phyloP scores from a whole-genome alignment of 1,140 invertebrate species.

The Cyclina sinensis region DNA sequence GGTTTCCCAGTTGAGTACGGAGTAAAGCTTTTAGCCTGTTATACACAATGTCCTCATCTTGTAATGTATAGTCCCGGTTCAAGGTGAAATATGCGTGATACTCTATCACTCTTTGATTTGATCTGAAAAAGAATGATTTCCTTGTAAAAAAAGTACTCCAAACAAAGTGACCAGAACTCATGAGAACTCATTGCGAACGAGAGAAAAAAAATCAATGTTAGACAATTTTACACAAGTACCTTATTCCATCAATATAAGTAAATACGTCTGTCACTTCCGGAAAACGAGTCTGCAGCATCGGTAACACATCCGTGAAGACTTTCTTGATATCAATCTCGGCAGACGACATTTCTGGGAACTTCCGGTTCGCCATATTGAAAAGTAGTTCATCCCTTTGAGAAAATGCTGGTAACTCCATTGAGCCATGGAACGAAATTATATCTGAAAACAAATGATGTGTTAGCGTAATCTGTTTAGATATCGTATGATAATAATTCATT shows the following conservation, averaged over 20 bases:
- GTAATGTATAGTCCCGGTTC: constrained; percentile 52
- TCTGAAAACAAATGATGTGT: constrained; percentile 9
- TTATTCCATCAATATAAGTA: constrained; percentile 53
- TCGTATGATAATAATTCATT: no score
- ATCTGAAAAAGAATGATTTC: no score
- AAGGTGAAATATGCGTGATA: constrained; percentile 72
- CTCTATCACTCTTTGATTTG: no score
- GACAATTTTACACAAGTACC: constrained; percentile 10
- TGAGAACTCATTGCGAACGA: no score
- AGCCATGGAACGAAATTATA: constrained; percentile 61
- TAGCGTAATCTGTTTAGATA: background rate
- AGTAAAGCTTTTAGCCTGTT: constrained; percentile 64
- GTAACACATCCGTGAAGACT: constrained; percentile 53
- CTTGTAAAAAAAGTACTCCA: no score
- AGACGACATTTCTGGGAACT: constrained; percentile 19
- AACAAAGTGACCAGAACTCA: no score
- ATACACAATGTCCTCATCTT: constrained; percentile 67
- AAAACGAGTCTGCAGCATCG: constrained; percentile 22
- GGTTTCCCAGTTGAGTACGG: constrained; percentile 63
- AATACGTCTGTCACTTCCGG: constrained; percentile 50
- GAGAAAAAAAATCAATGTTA: no score
- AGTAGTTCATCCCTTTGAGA: constrained; percentile 20
- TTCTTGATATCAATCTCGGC: constrained; percentile 39
- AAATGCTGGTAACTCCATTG: constrained; percentile 41
- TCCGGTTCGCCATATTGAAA: constrained; percentile 58